Evolutionary conservation across 1,140 invertebrate species (phyloP).

Genomic region (Reticulitermes speratus): DNA sequence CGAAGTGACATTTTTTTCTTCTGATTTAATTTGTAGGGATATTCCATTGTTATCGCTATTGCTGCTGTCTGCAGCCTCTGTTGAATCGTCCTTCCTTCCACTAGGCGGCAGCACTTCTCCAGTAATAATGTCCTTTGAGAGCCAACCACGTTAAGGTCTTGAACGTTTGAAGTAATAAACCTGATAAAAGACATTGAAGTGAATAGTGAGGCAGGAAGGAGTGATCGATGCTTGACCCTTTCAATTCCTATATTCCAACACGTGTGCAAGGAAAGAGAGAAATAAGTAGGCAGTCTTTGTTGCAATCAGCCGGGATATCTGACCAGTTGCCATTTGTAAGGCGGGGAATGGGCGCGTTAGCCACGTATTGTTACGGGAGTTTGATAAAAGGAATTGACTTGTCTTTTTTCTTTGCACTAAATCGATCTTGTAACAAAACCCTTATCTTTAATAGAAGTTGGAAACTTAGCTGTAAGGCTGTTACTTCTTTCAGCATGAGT

Average conservation of each 20-base stretch:
- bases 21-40: too few relatives aligned
- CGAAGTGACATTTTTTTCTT: too few relatives aligned
- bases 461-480: not conserved
- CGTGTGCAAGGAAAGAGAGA: not conserved
- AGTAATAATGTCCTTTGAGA: not conserved
- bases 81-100: too few relatives aligned
- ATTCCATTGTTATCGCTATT: too few relatives aligned
- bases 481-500: not conserved
- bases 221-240: conserved; percentile 8
- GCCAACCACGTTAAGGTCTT: not conserved
- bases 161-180: not conserved
- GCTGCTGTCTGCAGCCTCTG: too few relatives aligned
- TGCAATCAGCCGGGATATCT: not conserved
- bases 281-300: not conserved
- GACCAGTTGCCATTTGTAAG: not conserved
- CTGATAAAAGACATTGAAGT: not conserved
- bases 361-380: not conserved
- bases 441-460: not conserved
- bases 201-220: not conserved
- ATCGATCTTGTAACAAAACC: not conserved
- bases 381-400: not conserved
- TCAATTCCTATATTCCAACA: not conserved
- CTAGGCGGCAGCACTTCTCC: not conserved
- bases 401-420: not conserved
- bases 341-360: not conserved